phyloP scores from a whole-genome alignment of 2,113 vertebrate species.

The Rhadina sibilatrix region DNA sequence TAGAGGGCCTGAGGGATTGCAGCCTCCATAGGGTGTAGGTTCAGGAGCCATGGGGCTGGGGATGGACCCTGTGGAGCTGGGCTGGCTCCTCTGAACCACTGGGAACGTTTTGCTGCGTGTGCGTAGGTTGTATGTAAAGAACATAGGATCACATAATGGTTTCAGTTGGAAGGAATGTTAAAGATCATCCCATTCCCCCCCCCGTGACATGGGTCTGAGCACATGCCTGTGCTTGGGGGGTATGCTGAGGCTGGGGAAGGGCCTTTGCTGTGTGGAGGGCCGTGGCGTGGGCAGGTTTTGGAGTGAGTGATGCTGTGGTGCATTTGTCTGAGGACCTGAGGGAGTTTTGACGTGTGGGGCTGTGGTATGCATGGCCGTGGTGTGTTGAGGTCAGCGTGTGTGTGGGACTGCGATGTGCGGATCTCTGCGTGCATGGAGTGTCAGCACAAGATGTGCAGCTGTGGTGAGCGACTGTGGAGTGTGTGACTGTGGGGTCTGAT shows the following conservation, averaged over 20 bases:
- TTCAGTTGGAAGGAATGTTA: neutral
- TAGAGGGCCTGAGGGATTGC: neutral
- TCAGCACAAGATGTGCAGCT: neutral
- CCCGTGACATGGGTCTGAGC: fast-evolving
- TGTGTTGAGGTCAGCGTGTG: neutral
- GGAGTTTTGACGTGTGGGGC: neutral
- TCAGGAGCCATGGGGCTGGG: neutral
- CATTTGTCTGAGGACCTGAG: neutral
- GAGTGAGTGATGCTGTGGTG: neutral
- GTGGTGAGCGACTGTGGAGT: neutral
- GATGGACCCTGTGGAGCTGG: fast-evolving
- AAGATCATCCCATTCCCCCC: neutral
- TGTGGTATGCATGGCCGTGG: neutral
- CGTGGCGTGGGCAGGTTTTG: fast-evolving
- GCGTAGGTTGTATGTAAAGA: neutral
- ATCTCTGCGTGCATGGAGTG: neutral
- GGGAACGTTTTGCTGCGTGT: fast-evolving
- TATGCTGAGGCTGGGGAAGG: neutral
- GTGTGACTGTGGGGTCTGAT: too few species aligned
- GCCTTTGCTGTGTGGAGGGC: neutral
- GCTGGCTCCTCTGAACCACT: neutral
- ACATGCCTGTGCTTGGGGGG: neutral
- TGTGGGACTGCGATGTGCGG: fast-evolving
- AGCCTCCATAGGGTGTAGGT: too few species aligned
- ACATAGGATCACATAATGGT: neutral